phyloP scores from a whole-genome alignment of 1,140 invertebrate genomes.

The Watersipora subatra region DNA sequence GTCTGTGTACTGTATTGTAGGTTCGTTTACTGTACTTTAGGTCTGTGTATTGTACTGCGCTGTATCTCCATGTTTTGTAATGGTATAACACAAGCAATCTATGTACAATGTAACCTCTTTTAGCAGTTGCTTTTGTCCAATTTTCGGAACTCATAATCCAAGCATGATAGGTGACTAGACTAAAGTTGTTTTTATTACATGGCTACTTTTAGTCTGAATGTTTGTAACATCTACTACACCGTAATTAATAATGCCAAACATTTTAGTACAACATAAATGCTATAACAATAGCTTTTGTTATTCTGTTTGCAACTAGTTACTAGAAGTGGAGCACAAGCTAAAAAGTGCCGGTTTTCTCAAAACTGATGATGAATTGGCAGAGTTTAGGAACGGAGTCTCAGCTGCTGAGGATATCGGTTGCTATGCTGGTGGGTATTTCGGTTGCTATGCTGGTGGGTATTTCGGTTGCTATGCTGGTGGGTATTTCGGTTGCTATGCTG shows the following conservation, averaged over 20 bases:
- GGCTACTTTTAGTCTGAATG: not conserved
- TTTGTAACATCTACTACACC: not conserved
- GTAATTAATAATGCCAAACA: not conserved
- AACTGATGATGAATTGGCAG: not conserved
- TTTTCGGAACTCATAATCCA: not conserved
- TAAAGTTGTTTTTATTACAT: not conserved
- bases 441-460: too few relatives aligned
- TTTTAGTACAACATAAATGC: not conserved
- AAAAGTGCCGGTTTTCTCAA: not conserved
- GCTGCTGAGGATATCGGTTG: not conserved
- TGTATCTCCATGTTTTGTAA: too few relatives aligned
- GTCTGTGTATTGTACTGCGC: too few relatives aligned
- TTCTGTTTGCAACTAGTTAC: not conserved
- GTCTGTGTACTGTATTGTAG: too few relatives aligned
- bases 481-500: too few relatives aligned
- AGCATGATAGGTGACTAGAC: not conserved
- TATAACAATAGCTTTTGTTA: not conserved
- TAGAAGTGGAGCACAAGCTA: not conserved
- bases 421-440: not conserved
- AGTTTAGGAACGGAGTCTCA: not conserved
- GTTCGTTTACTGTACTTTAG: too few relatives aligned
- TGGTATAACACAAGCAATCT: too few relatives aligned
- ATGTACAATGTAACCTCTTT: too few relatives aligned
- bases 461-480: too few relatives aligned
- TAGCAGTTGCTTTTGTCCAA: not conserved